phyloP scores from a whole-genome alignment of 2,888 invertebrate species.

The Electrophaes corylata region DNA sequence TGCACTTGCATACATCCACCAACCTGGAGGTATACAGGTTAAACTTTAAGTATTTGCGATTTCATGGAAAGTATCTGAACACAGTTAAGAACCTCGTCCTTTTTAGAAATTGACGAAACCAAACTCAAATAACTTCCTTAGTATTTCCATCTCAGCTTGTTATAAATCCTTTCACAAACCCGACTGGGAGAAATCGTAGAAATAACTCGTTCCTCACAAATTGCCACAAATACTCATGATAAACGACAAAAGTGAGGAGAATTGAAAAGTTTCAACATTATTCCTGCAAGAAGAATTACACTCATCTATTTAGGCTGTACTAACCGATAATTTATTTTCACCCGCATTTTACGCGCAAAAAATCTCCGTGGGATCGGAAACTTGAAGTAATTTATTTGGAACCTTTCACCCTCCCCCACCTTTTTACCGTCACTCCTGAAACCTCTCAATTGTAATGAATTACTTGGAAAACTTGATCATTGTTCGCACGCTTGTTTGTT shows the following conservation, averaged over 20 bases:
- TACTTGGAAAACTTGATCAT: slow-evolving; percentile 29
- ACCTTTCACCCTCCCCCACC: slow-evolving; percentile 21
- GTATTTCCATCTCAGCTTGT: not conserved
- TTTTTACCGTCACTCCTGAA: slow-evolving; percentile 8
- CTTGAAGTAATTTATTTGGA: slow-evolving; percentile 37
- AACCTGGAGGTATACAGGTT: no score
- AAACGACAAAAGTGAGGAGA: slow-evolving; percentile 23
- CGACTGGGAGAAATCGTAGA: slow-evolving; percentile 11
- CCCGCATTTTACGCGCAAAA: slow-evolving; percentile 27
- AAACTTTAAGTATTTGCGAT: no score
- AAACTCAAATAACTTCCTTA: not conserved
- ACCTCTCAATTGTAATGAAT: slow-evolving; percentile 35
- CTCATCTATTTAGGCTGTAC: slow-evolving; percentile 32
- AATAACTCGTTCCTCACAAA: slow-evolving; percentile 20
- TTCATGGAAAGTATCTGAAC: no score
- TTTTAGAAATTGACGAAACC: no score
- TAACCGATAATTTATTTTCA: slow-evolving; percentile 38
- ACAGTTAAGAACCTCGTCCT: no score
- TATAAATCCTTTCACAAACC: slow-evolving; percentile 7
- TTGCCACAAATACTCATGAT: slow-evolving; percentile 21
- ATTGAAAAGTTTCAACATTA: slow-evolving; percentile 34
- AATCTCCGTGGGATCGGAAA: slow-evolving; percentile 27
- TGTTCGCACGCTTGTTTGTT: slow-evolving; percentile 11
- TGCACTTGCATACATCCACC: no score
- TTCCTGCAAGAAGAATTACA: slow-evolving; percentile 32